Percentiles rank a stretch among this genome's conserved stretches.
These are phyloP conservation scores for Catharus fuscescens DNA, from an alignment of 2,113 vertebrate species.

Conservation along the genomic window DNA sequence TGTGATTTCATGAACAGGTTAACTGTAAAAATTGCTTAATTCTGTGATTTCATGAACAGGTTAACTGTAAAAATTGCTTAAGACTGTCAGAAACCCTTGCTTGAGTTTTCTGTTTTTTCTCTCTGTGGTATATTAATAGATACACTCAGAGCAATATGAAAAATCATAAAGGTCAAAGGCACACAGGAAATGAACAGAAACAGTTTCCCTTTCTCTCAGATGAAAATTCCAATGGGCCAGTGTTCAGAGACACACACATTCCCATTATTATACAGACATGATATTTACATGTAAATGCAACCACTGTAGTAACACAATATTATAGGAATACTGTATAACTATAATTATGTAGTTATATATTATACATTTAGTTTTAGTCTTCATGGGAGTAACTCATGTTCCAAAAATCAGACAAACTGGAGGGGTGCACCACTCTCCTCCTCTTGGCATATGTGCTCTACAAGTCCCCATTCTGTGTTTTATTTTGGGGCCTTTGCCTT, in stretches of 20 bases:
- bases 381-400: neutral
- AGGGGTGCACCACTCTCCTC: neutral
- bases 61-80: neutral
- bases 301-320: accelerated
- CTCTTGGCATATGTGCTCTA: neutral
- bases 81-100: neutral
- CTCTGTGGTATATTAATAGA: neutral
- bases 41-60: neutral
- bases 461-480: neutral
- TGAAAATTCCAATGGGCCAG: neutral
- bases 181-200: neutral
- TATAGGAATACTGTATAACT: neutral
- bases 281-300: neutral
- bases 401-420: neutral
- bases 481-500: neutral
- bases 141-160: neutral
- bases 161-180: neutral
- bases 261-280: too few relatives aligned
- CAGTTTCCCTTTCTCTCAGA: neutral
- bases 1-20: neutral
- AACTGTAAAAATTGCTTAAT: neutral
- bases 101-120: neutral
- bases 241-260: neutral
- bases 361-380: neutral
- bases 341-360: neutral